Evolutionary conservation across 1,140 invertebrate species (phyloP), one percentile per base, ranked within the genome.

Genomic region (Penaeus chinensis): DNA sequence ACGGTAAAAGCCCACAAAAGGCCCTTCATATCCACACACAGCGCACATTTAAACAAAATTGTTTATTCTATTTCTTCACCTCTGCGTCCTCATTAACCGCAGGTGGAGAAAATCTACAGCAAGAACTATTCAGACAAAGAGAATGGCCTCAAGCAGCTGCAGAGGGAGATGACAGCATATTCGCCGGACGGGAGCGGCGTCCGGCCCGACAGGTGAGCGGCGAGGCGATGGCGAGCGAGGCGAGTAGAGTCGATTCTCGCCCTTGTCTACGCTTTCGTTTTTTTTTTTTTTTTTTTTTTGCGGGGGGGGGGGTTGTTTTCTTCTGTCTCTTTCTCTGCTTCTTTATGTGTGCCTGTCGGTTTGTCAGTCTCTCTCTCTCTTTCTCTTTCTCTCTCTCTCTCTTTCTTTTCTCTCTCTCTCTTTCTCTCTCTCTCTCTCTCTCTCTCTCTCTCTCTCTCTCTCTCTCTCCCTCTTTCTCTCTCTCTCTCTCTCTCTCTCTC

Each of bases 41-140:
- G 16, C 8, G 24, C 20, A 77, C 3, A 22, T 78, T 61, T 63
- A 27, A 65, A 65, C 0, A 65, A 32, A 37, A 69, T 37, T 16
- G 20, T 82, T 37, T 37, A 42, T 3, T 42, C 37, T 7, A 4
- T 7, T 42, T 42, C 7, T 5, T 42, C 4, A 54, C 11, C 54
- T 16, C 54, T 54, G 5, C 54, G 7, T 54, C 11, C 16, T 74
- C 71, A 83, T 37, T 37, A 54, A 62, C n/a, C 87, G n/a, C 90
- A 97, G 96, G 96, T 98, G 7, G 96, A 98, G 91, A 97, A 97
- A 92, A 96, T 98, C 92, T 98, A 97, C 92, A 97, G 97, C 2
- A 97, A 98, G 91, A 97, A 97, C 90, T 98, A 96, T 92, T 95
- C 96, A 22, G 96, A 98, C 91, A 96, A 98, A 91, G 97, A 98